Evolutionary conservation across 2,797 vertebrate genomes (phyloP), one percentile per base, ranked within the genome.

Genomic region (Setipinna tenuifilis): DNA sequence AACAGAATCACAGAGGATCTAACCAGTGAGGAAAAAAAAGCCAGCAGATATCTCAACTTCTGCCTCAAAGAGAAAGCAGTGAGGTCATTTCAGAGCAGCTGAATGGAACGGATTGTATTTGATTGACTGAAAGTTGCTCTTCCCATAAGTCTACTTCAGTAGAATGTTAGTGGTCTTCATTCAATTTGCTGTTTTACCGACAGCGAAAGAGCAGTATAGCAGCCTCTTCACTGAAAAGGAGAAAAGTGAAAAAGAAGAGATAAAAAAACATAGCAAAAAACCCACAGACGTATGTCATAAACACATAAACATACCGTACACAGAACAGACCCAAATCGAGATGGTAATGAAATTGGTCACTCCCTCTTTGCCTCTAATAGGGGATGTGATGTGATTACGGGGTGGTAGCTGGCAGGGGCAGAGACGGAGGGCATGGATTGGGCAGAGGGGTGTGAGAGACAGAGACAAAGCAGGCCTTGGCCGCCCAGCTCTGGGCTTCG

Each of bases 321-420:
- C 21, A 87, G 3, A 44, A 14, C 89, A 91, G 90, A 90, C 87
- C 85, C 91, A 92, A 93, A 88, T 93, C 93, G 83, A 89, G 88
- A 87, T 88, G 86, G 86, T 94, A 93, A 95, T 93, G 92, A 90
- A 91, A 94, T 95, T 94, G 92, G 92, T 92, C 93, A 91, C 89
- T 90, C 82, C 57, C 93, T 89, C 89, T 90, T 88, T 71, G 89
- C 90, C 89, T 84, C 14, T 61, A 89, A 87, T 88, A 86, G 31
- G 59, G 23, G 58, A 87, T 68, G 83, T 93, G 93, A 95, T 94
- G 89, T 88, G 92, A 95, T 95, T 94, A 95, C 35, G 44, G 85
- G 61, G 89, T 85, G 83, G 85, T 10, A 85, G 89, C 81, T 23
- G 86, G 88, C 89, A 71, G 87, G 91, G 88, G 86, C 89, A 10